Percentiles rank a stretch among this genome's conserved stretches.
These are phyloP conservation scores for Drosophila limbata DNA, from an alignment of 2,888 invertebrate genomes.

Conservation along the genomic window DNA sequence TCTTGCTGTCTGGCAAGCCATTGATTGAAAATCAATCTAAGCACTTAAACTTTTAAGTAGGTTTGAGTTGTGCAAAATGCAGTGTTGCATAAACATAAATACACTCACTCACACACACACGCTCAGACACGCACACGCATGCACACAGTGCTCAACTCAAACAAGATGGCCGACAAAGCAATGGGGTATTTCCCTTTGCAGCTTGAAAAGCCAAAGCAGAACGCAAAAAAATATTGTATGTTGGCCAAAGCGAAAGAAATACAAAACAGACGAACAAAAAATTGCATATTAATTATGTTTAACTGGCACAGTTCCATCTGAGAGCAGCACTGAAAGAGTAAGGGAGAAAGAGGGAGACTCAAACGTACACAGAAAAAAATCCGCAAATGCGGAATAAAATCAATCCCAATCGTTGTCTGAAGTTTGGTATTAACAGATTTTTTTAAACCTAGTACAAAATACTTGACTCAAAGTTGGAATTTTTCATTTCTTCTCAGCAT, in stretches of 20 bases:
- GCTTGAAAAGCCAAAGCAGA: conserved; percentile 30
- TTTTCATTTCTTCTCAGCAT: no score
- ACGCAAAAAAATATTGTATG: conserved; percentile 12
- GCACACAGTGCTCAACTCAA: conserved; percentile 53
- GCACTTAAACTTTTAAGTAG: conserved; percentile 74
- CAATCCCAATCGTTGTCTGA: no score
- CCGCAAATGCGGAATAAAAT: no score
- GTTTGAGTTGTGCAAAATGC: conserved; percentile 76
- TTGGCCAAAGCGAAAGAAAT: conserved; percentile 59
- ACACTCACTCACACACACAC: conserved; percentile 44
- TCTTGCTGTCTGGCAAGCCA: conserved; percentile 28
- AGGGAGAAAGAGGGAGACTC: not conserved
- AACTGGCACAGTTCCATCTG: conserved; percentile 76
- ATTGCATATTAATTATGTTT: conserved; percentile 80
- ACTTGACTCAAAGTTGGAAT: no score
- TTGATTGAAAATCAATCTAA: conserved; percentile 77
- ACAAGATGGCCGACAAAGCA: conserved; percentile 73
- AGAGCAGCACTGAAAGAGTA: not conserved
- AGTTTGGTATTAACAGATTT: no score
- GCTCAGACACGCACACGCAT: conserved; percentile 22
- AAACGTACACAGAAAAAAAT: not conserved
- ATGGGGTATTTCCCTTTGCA: conserved; percentile 43
- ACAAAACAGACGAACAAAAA: conserved; percentile 66
- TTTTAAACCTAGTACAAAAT: no score
- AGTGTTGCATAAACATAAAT: conserved; percentile 73